Evolutionary conservation across 2,797 vertebrate species (phyloP).

Genomic region (Mormyrus proboscirostris): DNA sequence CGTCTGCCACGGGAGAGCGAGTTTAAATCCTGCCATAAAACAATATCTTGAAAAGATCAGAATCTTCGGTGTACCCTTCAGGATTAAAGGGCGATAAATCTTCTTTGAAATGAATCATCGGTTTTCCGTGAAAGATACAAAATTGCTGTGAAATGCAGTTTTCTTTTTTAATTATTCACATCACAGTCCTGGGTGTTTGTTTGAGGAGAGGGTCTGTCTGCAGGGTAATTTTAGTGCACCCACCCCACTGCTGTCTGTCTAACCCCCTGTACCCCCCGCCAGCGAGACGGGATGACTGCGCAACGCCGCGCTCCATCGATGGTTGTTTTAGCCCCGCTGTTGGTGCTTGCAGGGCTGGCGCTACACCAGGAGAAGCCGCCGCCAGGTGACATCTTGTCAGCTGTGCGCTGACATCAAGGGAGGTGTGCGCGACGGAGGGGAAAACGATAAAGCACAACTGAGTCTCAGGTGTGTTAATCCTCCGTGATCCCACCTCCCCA

Average conservation of each 20-base stretch:
- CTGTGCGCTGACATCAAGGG: not conserved
- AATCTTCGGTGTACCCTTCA: conserved; percentile 74
- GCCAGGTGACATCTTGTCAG: conserved; percentile 24
- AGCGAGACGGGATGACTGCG: not conserved
- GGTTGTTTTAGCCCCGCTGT: not conserved
- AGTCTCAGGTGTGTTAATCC: conserved; percentile 15
- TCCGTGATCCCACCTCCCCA: conserved; percentile 15
- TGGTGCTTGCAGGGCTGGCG: not conserved
- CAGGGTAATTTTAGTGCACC: conserved; percentile 6
- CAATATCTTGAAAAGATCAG: conserved; percentile 86
- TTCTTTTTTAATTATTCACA: conserved; percentile 53
- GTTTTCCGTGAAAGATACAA: conserved; percentile 65
- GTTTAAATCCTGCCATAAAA: conserved; percentile 73
- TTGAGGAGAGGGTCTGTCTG: conserved; percentile 29
- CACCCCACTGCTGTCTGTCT: not conserved
- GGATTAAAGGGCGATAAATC: conserved; percentile 71
- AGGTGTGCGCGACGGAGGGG: not conserved
- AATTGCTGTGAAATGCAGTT: conserved; percentile 38
- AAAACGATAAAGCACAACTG: not conserved
- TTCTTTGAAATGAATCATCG: conserved; percentile 70
- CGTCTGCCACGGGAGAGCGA: conserved; percentile 81
- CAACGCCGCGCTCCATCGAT: not conserved
- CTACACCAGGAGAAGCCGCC: not conserved
- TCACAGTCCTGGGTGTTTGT: conserved; percentile 38
- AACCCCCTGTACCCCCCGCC: not conserved